Percentiles rank a stretch among this genome's conserved stretches.
Conservation (phyloP, 2,888 invertebrate species). For the Cabera pusaria region DNA sequence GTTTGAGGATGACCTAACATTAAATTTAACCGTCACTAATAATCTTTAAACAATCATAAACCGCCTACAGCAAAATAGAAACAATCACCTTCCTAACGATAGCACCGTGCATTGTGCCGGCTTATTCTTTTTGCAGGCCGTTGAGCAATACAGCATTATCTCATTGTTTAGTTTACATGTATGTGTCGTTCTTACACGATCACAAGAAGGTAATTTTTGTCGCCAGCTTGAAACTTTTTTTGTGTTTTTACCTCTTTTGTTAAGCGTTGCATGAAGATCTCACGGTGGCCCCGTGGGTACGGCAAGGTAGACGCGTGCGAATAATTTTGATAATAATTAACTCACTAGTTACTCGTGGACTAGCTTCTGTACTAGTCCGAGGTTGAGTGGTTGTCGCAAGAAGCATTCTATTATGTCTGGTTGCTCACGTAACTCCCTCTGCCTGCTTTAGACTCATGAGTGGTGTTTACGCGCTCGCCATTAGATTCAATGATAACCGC, state of each 20-base stretch:
- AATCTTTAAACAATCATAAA: too few species aligned
- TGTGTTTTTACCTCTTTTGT: conserved; percentile 49
- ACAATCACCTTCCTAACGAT: too few species aligned
- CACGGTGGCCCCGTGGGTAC: conserved; percentile 46
- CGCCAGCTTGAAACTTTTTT: conserved; percentile 49
- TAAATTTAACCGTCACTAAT: too few species aligned
- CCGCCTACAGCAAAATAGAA: neutral
- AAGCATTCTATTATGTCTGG: conserved; percentile 63
- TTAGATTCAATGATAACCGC: conserved; percentile 39
- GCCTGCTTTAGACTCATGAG: conserved; percentile 46
- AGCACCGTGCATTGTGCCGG: conserved; percentile 39
- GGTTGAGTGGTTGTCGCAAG: conserved; percentile 66
- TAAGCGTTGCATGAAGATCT: conserved; percentile 51
- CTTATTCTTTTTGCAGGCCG: conserved; percentile 47
- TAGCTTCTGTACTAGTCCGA: conserved; percentile 60
- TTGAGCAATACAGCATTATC: conserved; percentile 63
- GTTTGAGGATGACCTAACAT: too few species aligned
- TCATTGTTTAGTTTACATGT: conserved; percentile 59
- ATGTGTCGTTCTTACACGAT: conserved; percentile 48
- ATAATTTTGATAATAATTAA: conserved; percentile 55
- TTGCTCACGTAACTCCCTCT: conserved; percentile 59
- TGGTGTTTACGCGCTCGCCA: conserved; percentile 41
- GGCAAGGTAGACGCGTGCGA: conserved; percentile 59
- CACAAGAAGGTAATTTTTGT: conserved; percentile 55
- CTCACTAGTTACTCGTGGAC: conserved; percentile 48